Base-by-base conservation (phyloP, 2,113 vertebrate genomes). In the Corythornis madagascariensis region DNA sequence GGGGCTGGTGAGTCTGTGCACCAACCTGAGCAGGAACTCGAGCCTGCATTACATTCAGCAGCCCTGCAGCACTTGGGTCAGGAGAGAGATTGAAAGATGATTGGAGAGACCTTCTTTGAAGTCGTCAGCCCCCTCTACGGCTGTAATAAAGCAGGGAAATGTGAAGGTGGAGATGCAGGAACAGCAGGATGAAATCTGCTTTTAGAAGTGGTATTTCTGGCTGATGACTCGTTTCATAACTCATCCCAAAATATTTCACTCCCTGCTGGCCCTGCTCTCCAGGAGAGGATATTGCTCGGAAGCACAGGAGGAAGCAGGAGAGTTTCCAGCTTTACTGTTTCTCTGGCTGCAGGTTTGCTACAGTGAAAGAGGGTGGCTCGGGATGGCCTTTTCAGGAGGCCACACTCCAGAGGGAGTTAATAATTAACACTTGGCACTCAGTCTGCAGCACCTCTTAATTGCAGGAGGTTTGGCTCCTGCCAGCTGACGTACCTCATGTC, bases 151-250 rank as follows among this genome's bases (percentile, higher is more conserved):
- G 74, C 83, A 85, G 87, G 86, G 66, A 91, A 40, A 56, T 8
- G 69, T 20, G 12, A 42, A 90, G 47, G 79, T 26, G 4, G 90
- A 67, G 77, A 26, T 66, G 57, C 84, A 57, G 67, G 47, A 57
- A 6, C 70, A 91, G 90, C 9, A 0, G 67, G 93, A 38, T 92
- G 64, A 66, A 73, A 85, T 87, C 92, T 82, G 78, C 75, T 88
- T 92, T 93, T 86, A 89, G 92, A 67, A 95, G 84, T 63, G 86
- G 61, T 96, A 93, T 96, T 94, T 90, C 64, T 88, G 86, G 91
- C 38, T 0, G 48, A 90, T 81, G 91, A 90, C 78, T 96, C 3
- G 72, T 76, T 48, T 87, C 71, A 65, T 85, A 73, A 56, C 69
- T 96, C 95, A 84, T 94, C 91, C 75, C 31, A 4, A 90, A 92